Base-by-base conservation (phyloP, 92 coral and sea anemone species). In the Siderastrea radians region DNA sequence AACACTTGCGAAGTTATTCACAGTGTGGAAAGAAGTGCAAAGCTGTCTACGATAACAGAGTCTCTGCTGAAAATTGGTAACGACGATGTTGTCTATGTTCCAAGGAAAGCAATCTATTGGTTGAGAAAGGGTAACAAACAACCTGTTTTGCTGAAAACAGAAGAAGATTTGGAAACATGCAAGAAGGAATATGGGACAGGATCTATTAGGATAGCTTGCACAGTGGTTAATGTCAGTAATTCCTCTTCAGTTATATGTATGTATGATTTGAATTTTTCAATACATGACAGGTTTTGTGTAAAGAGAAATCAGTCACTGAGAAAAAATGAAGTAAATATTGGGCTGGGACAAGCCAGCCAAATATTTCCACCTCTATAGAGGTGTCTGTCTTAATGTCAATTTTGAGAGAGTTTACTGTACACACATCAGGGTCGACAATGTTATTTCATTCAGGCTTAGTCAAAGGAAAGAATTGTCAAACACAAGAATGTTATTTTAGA, bases 101-200 rank as follows among this genome's bases (percentile, higher is more conserved):
- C 85, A 50, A 47, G 43, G n/a, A 79, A 79, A 19, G 86, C 49
- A n/a, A 38, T 87, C 7, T 79, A 70, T 49, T 87, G 83, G 83
- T 51, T 87, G 74, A 8, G 90, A 58, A 87, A 87, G 43, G 90
- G 90, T 1, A 68, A 53, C 4, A 87, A 87, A 78, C 84, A 87
- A 57, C 85, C 70, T 16, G 90, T 79, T 43, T 44, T n/a, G n/a
- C n/a, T n/a, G n/a, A n/a, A n/a, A n/a, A n/a, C n/a, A n/a, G n/a
- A n/a, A n/a, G n/a, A n/a, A 51, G 90, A 72, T 62, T 83, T 87
- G 45, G 70, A 87, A 46, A 61, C 26, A 11, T 87, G 91, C 75
- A 87, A 71, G 50, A 59, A 58, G 7, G 88, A 84, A 49, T 84
- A 84, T 83, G 78, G 87, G 50, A 46, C 69, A 48, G 73, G 78